Evolutionary conservation across 1,140 invertebrate genomes (phyloP), one percentile per base, ranked within the genome.

Genomic region (Magallana ariakensis): DNA sequence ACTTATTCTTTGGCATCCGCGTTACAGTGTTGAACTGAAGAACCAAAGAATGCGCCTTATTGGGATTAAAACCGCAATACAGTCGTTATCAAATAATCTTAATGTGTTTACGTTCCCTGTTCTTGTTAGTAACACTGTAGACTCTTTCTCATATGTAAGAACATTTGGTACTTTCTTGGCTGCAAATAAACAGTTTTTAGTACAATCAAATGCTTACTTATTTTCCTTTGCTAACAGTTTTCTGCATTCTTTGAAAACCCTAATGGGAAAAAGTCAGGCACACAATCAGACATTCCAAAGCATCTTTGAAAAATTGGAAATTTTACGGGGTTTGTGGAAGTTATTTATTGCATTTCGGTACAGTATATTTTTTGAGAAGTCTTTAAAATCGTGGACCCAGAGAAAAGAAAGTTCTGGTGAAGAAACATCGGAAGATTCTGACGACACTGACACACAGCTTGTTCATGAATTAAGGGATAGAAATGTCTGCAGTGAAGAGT

Each of bases 1-100:
- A 57, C 26, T 54, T 5, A 80, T 86, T 55, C 54, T 19, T 26
- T 57, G 54, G 55, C 85, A 86, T 22, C 85, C 85, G 26, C 19
- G 85, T 26, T 86, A 85, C 53, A 26, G 26, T n/a, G 57, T 6
- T 10, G 55, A 57, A 0, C 13, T 86, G 16, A 80, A 81, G 53
- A 80, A 33, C 0, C 75, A 80, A 7, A 22, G 11, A 11, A 15
- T 57, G 10, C 26, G n/a, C 19, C 5, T 81, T 11, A 56, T 62
- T 26, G 22, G 53, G 55, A 60, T 62, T 2, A 46, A 46, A 46
- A 46, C 9, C 6, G 56, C 26, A 9, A 33, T 4, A 66, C 33
- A 19, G 60, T 55, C 80, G 15, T 15, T 60, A 55, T 57, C 75
- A 82, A 58, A 60, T 56, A 60, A 10, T 22, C 16, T 33, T 22